Evolutionary conservation across 2,888 invertebrate genomes (phyloP), one percentile per base, ranked within the genome.

Genomic region (Pseudococcus viburni): DNA sequence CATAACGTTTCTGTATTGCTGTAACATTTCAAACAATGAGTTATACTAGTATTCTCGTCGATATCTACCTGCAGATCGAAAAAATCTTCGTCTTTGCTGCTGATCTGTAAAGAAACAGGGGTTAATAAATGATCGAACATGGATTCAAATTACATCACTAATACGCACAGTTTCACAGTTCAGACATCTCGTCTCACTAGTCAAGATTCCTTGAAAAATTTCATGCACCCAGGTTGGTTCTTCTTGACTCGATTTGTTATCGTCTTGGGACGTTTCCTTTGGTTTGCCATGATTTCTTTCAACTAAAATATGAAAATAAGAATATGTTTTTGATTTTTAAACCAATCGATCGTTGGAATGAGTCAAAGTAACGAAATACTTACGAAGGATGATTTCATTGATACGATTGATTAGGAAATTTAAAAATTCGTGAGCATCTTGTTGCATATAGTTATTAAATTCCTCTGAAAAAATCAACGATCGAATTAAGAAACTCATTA

Each of bases 371-470:
- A 48, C 15, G 9, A 64, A 89, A 77, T 77, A 92, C 94, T 94
- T 93, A 95, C 98, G 98, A 93, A 98, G 94, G 91, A 99, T 96
- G 91, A 98, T 97, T 93, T 99, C 99, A 93, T 98, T 98, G 91
- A 99, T 98, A 91, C 98, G 98, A 93, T 99, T 99, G 90, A 99
- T 96, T 89, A 99, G 94, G 92, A 99, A 99, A 93, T 99, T 99
- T 90, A 99, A 94, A 93, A 99, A 99, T 92, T 99, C 99, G 92
- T 99, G 99, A 85, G 99, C 99, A 95, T 99, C 99, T 93, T 99
- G 99, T 92, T 99, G 99, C 97, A 99, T 98, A 91, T 99, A 99
- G 92, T 99, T 99, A 93, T 99, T 99, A 93, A 99, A 99, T 91
- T 98, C 96, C 93, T 98, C 99, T 98, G 94, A 89, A 94, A 94